Base-by-base conservation (phyloP, 2,797 vertebrate species). In the Paguma larvata region DNA sequence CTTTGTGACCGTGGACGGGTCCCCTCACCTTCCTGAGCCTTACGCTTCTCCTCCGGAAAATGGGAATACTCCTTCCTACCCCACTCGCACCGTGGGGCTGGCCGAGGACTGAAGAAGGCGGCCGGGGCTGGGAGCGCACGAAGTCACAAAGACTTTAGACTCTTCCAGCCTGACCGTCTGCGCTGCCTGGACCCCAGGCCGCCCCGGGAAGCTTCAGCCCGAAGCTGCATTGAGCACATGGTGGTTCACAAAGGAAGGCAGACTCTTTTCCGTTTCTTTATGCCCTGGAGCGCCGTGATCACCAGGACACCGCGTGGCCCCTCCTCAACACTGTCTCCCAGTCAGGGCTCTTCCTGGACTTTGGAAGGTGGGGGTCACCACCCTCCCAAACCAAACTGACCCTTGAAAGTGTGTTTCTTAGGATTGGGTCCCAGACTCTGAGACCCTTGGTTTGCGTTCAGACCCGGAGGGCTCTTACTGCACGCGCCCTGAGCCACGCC, bases 211-310 rank as follows among this genome's bases (percentile, higher is more conserved):
- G 67, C 51, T 4, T 10, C 41, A 4, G 51, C 14, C 19, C 1
- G 0, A 63, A 34, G 38, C 38, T 1, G 34, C 25, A 2, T 2
- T 3, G 78, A 51, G 23, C 30, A 0, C 1, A 0, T 0, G 15
- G 41, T n/a, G 1, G 44, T 44, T 67, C 62, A 34, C 34, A 30
- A 2, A 8, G 38, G 8, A 38, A 68, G 30, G 80, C 10, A 1
- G 72, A 0, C 34, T 1, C 62, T 19, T n/a, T 2, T 10, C 3
- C 1, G 59, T 62, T 13, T 34, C 84, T 18, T 27, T 32, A 10
- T 0, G 56, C 41, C 67, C 46, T 1, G 23, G 2, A 6, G 56
- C 46, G 0, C 21, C 30, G 41, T 5, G 6, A 19, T 11, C 14
- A 34, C 72, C 6, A n/a, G 5, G n/a, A 15, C 6, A 2, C 38